phyloP scores from a whole-genome alignment of 2,888 invertebrate genomes.

The Byasa hedistus region DNA sequence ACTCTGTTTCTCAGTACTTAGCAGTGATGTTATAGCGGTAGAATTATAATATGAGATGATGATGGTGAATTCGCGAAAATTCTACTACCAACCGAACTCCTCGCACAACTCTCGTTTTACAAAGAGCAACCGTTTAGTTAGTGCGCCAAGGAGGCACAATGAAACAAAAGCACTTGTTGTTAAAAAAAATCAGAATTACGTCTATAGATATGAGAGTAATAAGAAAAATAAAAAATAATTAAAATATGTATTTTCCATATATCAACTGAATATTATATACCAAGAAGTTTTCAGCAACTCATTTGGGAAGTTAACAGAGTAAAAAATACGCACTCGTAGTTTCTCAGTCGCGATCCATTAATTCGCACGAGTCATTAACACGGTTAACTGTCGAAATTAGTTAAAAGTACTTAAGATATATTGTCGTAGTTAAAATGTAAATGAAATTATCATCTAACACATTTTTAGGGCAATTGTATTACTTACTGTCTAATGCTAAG shows the following conservation, averaged over 20 bases:
- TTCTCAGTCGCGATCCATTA: conserved; percentile 22
- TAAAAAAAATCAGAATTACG: background rate
- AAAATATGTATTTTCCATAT: no score
- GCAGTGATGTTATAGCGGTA: no score
- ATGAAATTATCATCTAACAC: background rate
- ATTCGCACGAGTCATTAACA: conserved; percentile 23
- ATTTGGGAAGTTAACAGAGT: conserved; percentile 6
- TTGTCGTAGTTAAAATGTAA: conserved; percentile 5
- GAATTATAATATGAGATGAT: no score
- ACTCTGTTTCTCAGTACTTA: no score
- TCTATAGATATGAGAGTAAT: background rate
- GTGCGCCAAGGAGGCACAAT: no score
- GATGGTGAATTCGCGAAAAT: no score
- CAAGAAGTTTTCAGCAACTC: background rate
- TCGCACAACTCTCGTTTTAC: no score
- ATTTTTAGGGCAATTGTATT: no score
- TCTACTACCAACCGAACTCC: no score
- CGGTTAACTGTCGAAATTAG: conserved; percentile 19
- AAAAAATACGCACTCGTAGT: conserved; percentile 19
- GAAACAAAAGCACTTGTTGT: background rate
- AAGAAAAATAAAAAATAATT: background rate
- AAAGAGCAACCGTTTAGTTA: no score
- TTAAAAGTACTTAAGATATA: conserved; percentile 21
- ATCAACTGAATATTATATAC: background rate
- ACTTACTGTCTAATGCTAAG: no score